phyloP scores from a whole-genome alignment of 2,797 vertebrate genomes.

The Sitta carolinensis region DNA sequence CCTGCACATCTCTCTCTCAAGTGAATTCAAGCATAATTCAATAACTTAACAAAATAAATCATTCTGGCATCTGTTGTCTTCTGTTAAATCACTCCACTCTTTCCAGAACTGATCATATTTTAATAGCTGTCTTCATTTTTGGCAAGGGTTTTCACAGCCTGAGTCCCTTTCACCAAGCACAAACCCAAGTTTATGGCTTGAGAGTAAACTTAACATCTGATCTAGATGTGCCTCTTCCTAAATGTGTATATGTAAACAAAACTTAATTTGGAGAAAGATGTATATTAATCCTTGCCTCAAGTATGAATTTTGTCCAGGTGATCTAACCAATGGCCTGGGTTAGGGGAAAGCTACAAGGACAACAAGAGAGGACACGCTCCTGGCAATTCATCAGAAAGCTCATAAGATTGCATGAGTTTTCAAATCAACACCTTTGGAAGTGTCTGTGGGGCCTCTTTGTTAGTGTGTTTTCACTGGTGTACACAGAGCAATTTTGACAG shows the following conservation, averaged over 20 bases:
- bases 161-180: not conserved
- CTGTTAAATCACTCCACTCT: not conserved
- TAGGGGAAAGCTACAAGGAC: not conserved
- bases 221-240: not conserved
- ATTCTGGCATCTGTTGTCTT: conserved; percentile 4
- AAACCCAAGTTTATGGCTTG: conserved; percentile 11
- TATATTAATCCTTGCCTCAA: conserved; percentile 23
- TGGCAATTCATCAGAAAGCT: conserved; percentile 75
- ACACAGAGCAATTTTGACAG: not conserved
- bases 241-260: not conserved
- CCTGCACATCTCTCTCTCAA: not conserved
- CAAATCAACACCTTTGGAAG: not conserved
- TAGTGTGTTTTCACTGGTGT: not conserved
- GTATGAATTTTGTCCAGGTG: conserved; percentile 8
- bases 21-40: conserved; percentile 17
- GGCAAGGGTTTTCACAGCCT: conserved; percentile 23
- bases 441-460: not conserved
- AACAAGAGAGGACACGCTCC: conserved; percentile 79
- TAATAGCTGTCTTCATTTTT: conserved; percentile 43
- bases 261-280: not conserved
- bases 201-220: not conserved
- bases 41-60: conserved; percentile 17
- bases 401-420: conserved; percentile 12
- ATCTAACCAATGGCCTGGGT: not conserved
- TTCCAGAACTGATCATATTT: conserved; percentile 23